Evolutionary conservation across 2,888 invertebrate genomes (phyloP).

Genomic region (Carterocephalus palaemon): DNA sequence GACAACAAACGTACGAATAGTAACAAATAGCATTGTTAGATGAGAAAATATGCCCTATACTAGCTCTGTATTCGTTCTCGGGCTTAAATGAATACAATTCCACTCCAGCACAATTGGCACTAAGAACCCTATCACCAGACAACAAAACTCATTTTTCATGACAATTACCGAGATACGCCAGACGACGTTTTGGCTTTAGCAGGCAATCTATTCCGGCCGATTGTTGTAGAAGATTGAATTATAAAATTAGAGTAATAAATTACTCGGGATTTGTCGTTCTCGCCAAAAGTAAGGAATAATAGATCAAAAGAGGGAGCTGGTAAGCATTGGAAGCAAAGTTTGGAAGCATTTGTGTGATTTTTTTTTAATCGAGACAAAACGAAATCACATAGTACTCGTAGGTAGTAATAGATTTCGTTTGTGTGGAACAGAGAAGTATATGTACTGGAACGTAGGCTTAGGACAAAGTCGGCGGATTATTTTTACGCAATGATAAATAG

Average conservation of each 20-base stretch:
- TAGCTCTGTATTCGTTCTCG: constrained; percentile 7
- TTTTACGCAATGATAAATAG: no score
- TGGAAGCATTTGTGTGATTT: no score
- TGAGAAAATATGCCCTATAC: constrained; percentile 23
- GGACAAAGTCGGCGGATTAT: no score
- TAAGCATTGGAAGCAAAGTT: no score
- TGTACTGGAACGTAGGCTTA: no score
- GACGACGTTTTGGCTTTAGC: constrained; percentile 10
- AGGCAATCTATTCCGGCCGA: constrained; percentile 17
- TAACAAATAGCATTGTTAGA: constrained; percentile 22
- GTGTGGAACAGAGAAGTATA: no score
- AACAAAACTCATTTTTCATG: constrained; percentile 14
- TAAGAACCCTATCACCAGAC: constrained; percentile 9
- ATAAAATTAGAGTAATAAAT: constrained; percentile 24
- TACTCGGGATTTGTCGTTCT: constrained; percentile 11
- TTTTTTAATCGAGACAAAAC: no score
- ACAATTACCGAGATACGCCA: constrained; percentile 1
- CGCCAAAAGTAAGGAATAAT: constrained; percentile 1
- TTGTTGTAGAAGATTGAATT: constrained; percentile 22
- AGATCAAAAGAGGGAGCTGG: no score
- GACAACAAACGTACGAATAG: constrained; percentile 19
- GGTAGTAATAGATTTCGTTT: no score
- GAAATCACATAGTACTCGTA: no score
- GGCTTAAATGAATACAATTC: neutral
- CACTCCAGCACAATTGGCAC: neutral